Conservation (phyloP, 2,797 vertebrate genomes). For the Sebastes melanostomus region DNA sequence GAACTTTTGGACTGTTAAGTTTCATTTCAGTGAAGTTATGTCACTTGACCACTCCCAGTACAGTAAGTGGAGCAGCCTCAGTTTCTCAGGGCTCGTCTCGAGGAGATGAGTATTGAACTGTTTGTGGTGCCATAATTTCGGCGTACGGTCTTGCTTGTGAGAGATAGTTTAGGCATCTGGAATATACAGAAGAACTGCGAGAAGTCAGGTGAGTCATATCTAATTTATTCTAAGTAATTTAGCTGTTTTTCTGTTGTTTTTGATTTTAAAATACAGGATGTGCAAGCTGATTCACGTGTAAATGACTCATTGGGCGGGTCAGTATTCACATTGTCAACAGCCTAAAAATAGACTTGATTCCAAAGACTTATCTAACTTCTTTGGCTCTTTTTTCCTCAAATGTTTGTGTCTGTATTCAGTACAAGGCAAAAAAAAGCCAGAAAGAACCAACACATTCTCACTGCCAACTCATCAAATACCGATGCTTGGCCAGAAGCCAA, state of each 20-base stretch:
- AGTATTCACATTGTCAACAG: not conserved
- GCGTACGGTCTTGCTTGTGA: rapidly evolving
- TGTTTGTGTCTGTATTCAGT: not conserved
- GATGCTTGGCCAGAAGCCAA: rapidly evolving
- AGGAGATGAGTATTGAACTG: not conserved
- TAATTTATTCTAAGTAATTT: no score
- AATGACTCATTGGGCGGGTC: conserved; percentile 53
- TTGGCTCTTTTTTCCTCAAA: not conserved
- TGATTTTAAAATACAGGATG: not conserved
- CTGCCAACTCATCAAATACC: no score
- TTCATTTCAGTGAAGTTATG: conserved; percentile 45
- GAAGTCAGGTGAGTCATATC: conserved; percentile 15
- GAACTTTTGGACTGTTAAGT: conserved; percentile 5
- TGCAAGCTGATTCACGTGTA: not conserved
- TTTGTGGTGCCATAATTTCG: not conserved
- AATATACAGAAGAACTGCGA: not conserved
- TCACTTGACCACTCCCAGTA: conserved; percentile 27
- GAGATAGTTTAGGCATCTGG: not conserved
- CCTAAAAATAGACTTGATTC: conserved; percentile 4
- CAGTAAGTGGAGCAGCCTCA: not conserved
- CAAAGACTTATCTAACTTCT: not conserved
- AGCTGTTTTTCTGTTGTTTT: not conserved
- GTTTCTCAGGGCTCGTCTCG: not conserved
- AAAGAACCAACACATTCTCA: not conserved
- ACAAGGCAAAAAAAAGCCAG: not conserved